Percentiles rank a stretch among this genome's conserved stretches.
Evolutionary conservation across 2,888 invertebrate species (phyloP).

Genomic region (Seira musarum): DNA sequence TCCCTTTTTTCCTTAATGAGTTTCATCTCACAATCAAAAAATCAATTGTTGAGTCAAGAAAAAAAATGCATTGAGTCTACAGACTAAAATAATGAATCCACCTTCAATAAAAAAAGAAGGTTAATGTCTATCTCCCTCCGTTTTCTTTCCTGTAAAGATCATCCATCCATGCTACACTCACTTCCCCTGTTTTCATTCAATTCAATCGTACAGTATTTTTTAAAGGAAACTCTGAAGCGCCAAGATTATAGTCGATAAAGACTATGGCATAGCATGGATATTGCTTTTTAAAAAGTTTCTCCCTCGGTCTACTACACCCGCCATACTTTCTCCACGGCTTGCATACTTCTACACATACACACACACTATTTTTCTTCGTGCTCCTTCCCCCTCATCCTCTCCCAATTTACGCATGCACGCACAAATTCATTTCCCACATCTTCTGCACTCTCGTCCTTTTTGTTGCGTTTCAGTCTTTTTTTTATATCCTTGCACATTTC

Average conservation of each 20-base stretch:
- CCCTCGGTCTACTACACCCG: slow-evolving; percentile 13
- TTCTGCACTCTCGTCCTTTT: slow-evolving; percentile 32
- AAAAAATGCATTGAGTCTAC: slow-evolving; percentile 9
- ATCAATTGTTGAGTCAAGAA: slow-evolving; percentile 3
- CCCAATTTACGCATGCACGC: slow-evolving; percentile 62
- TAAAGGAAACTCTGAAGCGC: no score
- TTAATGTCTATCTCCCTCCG: neutral
- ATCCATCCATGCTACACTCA: slow-evolving; percentile 15
- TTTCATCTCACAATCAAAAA: neutral
- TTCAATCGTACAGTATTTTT: neutral
- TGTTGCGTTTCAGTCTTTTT: slow-evolving; percentile 14
- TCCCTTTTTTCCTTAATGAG: neutral
- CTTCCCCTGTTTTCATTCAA: slow-evolving; percentile 25
- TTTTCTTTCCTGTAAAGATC: neutral
- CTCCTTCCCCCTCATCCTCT: slow-evolving; percentile 41
- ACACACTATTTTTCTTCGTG: slow-evolving; percentile 5
- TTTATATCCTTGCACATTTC: neutral
- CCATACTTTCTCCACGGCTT: slow-evolving; percentile 30
- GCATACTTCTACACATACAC: slow-evolving; percentile 29
- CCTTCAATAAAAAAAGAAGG: slow-evolving; percentile 9
- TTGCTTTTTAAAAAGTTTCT: slow-evolving; percentile 13
- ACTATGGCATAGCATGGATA: slow-evolving; percentile 7
- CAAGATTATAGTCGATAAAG: slow-evolving; percentile 15
- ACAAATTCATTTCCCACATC: slow-evolving; percentile 60
- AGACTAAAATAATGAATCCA: neutral